These are phyloP conservation scores for Nemoura dubitans DNA, from an alignment of 2,888 invertebrate species.

Conservation along the genomic window DNA sequence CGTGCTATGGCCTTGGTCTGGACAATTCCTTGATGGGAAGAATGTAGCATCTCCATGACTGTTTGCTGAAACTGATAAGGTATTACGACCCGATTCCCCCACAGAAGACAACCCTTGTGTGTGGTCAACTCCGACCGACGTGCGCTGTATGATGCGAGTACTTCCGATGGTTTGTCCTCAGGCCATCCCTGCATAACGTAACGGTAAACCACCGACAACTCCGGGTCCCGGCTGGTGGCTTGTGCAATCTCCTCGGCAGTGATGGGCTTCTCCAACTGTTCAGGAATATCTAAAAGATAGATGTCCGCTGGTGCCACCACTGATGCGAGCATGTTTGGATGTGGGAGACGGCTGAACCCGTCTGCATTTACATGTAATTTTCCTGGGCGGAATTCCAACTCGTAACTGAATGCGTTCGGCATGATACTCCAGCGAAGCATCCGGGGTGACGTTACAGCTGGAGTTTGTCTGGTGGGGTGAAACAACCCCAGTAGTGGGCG, in stretches of 20 bases:
- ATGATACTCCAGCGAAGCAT: neutral
- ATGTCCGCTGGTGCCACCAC: neutral
- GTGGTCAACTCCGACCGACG: slow-evolving; percentile 47
- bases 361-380: neutral
- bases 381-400: neutral
- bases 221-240: neutral
- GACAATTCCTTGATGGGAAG: slow-evolving; percentile 42
- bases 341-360: neutral
- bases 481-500: slow-evolving; percentile 51
- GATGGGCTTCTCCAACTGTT: neutral
- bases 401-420: neutral
- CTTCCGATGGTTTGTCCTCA: neutral
- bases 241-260: neutral
- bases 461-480: neutral
- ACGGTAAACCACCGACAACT: neutral
- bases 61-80: slow-evolving; percentile 44
- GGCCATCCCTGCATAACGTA: neutral
- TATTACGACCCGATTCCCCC: slow-evolving; percentile 51
- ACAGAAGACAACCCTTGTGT: slow-evolving; percentile 50
- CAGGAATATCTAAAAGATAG: neutral
- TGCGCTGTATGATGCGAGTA: slow-evolving; percentile 40
- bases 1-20: slow-evolving; percentile 25
- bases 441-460: neutral
- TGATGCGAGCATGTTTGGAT: no score
- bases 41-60: slow-evolving; percentile 48